phyloP scores from a whole-genome alignment of 2,113 vertebrate genomes.

The Desmodus rotundus region DNA sequence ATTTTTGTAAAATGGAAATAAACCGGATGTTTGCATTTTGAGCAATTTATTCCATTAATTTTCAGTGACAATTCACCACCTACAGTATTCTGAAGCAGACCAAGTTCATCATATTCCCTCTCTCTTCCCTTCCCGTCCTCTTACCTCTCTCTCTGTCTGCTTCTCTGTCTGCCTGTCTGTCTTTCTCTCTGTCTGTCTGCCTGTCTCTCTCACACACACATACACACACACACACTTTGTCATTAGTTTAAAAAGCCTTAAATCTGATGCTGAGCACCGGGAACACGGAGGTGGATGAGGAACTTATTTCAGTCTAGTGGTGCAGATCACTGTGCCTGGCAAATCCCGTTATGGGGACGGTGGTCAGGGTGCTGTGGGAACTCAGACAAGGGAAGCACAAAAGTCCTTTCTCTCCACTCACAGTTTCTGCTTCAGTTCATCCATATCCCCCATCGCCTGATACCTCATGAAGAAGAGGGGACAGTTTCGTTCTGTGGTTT shows the following conservation, averaged over 20 bases:
- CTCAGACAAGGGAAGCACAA: rapidly evolving
- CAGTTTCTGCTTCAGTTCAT: background rate
- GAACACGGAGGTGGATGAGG: background rate
- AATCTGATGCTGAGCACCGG: background rate
- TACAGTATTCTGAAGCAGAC: background rate
- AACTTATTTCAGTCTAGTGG: no score
- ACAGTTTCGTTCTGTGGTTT: background rate
- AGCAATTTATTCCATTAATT: background rate
- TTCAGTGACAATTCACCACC: background rate
- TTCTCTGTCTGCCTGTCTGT: background rate
- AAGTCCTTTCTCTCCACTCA: background rate
- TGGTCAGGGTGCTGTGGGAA: rapidly evolving
- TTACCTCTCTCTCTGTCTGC: no score
- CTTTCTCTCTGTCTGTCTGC: background rate
- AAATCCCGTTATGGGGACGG: rapidly evolving
- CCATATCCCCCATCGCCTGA: rapidly evolving
- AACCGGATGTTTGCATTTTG: rapidly evolving
- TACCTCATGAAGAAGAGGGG: rapidly evolving
- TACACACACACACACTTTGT: background rate
- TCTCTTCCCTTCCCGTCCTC: background rate
- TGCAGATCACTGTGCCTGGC: rapidly evolving
- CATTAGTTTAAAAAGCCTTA: background rate
- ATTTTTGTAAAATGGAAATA: background rate
- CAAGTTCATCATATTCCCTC: background rate
- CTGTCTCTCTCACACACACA: background rate